Evolutionary conservation across 1,140 invertebrate species (phyloP), one percentile per base, ranked within the genome.

Genomic region (Acyrthosiphon pisum): DNA sequence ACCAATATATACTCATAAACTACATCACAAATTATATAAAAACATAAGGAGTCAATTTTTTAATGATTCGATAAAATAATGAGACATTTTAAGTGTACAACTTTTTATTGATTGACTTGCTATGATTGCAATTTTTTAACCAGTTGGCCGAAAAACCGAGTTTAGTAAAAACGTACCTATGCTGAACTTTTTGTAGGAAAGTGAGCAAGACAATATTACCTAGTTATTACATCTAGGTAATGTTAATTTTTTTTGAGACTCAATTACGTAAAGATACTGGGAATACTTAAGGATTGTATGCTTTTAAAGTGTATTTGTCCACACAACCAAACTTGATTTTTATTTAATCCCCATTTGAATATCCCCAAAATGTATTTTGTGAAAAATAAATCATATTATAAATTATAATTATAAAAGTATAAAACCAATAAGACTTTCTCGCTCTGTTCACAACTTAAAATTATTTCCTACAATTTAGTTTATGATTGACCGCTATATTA

Each of bases 401-500:
- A 76, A n/a, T 18, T n/a, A n/a, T n/a, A 6, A 1, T 76, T n/a
- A 6, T 76, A 84, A 26, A 41, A 84, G 1, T 83, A 83, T 41
- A 44, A 26, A 44, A 11, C 76, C 4, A 81, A 41, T 44, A 23
- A 6, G 4, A 46, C 6, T 86, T 44, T 30, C 44, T 26, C 84
- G 37, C 84, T 46, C 4, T 46, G 84, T 30, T 30, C 44, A 86
- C 26, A 86, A 86, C 6, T 2, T n/a, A 46, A 86, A 88, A 88
- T 88, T 53, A n/a, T 88, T 88, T 50, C 87, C 20, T 50, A 88
- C n/a, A 88, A 48, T 76, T 91, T 46, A 44, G 41, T n/a, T 89
- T 56, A 37, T 56, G 48, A 41, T 89, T 92, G 68, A 92, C 76
- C 46, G 46, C 35, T 46, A 81, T 81, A 53, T 50, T 48, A 76